phyloP scores from a whole-genome alignment of 2,888 invertebrate genomes.

The Lithophane semibrunnea region DNA sequence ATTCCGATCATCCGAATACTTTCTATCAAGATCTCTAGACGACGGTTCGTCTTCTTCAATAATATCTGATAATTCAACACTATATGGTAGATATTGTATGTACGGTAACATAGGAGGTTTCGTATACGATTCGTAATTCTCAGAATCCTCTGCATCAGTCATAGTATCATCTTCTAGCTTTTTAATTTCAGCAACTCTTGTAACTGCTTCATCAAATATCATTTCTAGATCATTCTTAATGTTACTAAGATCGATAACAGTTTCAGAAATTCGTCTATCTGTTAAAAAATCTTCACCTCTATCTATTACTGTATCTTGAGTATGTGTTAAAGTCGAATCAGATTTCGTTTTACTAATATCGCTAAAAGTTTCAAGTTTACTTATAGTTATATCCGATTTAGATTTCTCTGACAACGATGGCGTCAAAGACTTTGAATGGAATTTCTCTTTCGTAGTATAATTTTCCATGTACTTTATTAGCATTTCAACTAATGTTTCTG shows the following conservation, averaged over 20 bases:
- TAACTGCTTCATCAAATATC: slow-evolving; percentile 82
- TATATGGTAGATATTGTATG: slow-evolving; percentile 80
- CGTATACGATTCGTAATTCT: slow-evolving; percentile 85
- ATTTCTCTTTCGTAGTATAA: slow-evolving; percentile 79
- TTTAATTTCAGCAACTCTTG: slow-evolving; percentile 75
- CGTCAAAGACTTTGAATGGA: slow-evolving; percentile 79
- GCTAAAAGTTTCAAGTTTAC: slow-evolving; percentile 84
- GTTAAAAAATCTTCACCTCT: slow-evolving; percentile 73
- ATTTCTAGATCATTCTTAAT: slow-evolving; percentile 84
- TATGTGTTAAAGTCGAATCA: slow-evolving; percentile 86
- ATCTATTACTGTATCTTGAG: slow-evolving; percentile 87
- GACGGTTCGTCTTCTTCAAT: slow-evolving; percentile 87
- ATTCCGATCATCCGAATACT: slow-evolving; percentile 75
- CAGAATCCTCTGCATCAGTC: slow-evolving; percentile 85
- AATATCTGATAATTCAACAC: slow-evolving; percentile 86
- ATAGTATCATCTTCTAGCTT: slow-evolving; percentile 81
- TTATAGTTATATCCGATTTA: slow-evolving; percentile 87
- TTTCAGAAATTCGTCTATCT: slow-evolving; percentile 84
- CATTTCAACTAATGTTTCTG: slow-evolving; percentile 86
- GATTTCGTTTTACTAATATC: slow-evolving; percentile 88
- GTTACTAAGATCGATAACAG: slow-evolving; percentile 83
- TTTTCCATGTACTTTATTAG: slow-evolving; percentile 87
- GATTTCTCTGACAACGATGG: slow-evolving; percentile 87
- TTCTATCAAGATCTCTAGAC: slow-evolving; percentile 75
- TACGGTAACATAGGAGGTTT: slow-evolving; percentile 81